Evolutionary conservation across 2,113 vertebrate genomes (phyloP).

Genomic region (Theristicus caerulescens): DNA sequence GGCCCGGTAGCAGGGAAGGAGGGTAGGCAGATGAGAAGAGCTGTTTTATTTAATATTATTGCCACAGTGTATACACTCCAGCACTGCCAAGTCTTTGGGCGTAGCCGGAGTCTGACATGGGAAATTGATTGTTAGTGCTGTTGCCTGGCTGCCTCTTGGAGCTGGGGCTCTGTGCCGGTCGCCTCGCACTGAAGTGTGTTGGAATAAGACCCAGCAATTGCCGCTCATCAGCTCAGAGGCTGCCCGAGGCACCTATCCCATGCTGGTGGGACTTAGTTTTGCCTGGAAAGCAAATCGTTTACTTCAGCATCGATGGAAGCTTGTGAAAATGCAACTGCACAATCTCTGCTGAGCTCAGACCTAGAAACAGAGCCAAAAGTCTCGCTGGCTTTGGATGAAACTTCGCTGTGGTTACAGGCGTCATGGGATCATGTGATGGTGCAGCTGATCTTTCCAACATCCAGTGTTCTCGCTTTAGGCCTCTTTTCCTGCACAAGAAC

Average conservation of each 20-base stretch:
- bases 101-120: neutral
- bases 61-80: neutral
- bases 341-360: constrained; percentile 29
- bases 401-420: neutral
- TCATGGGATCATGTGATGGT: neutral
- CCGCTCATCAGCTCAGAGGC: neutral
- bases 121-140: neutral
- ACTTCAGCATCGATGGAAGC: neutral
- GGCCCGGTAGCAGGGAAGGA: neutral
- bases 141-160: neutral
- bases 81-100: constrained; percentile 27
- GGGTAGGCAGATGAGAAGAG: neutral
- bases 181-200: neutral
- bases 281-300: neutral
- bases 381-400: neutral
- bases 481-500: neutral
- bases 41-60: neutral
- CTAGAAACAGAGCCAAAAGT: neutral
- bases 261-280: neutral
- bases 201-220: neutral
- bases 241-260: neutral
- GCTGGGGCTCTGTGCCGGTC: neutral
- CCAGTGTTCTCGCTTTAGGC: neutral
- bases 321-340: neutral
- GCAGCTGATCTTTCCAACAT: neutral